These are phyloP conservation scores for Phrynosoma platyrhinos DNA, from an alignment of 2,113 vertebrate genomes.

Conservation along the genomic window DNA sequence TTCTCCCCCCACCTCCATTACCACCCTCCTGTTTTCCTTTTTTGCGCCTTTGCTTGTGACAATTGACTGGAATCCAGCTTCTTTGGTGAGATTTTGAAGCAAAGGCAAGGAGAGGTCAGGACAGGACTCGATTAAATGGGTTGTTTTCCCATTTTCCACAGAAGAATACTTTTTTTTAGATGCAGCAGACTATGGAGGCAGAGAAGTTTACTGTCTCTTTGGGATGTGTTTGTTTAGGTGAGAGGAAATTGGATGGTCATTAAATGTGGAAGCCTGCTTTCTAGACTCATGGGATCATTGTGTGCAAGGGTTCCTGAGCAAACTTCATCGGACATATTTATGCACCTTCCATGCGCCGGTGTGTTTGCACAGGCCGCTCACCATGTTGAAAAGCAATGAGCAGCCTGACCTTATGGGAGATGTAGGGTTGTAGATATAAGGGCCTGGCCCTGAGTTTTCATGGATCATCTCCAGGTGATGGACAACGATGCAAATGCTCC, in stretches of 20 bases:
- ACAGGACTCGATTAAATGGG: neutral
- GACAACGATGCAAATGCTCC: no score
- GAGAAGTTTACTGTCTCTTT: neutral
- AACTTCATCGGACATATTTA: neutral
- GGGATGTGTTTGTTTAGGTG: neutral
- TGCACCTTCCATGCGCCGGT: neutral
- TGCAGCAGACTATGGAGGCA: no score
- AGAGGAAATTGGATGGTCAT: neutral
- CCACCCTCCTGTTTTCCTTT: slow-evolving; percentile 22
- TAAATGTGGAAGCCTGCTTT: neutral
- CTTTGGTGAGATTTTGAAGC: slow-evolving; percentile 56
- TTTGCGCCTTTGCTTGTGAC: slow-evolving; percentile 65
- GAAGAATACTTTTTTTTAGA: neutral
- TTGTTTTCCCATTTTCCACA: no score
- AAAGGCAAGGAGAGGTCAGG: neutral
- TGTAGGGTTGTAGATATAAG: no score
- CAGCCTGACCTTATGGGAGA: neutral
- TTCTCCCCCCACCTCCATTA: slow-evolving; percentile 5
- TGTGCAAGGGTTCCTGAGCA: neutral
- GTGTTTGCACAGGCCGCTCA: neutral
- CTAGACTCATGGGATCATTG: neutral
- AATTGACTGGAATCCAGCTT: slow-evolving; percentile 56
- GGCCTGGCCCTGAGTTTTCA: no score
- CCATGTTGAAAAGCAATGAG: neutral
- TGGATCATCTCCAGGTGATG: no score